Evolutionary conservation across 2,888 invertebrate genomes (phyloP).

Genomic region (Cyrtodaria siliqua): DNA sequence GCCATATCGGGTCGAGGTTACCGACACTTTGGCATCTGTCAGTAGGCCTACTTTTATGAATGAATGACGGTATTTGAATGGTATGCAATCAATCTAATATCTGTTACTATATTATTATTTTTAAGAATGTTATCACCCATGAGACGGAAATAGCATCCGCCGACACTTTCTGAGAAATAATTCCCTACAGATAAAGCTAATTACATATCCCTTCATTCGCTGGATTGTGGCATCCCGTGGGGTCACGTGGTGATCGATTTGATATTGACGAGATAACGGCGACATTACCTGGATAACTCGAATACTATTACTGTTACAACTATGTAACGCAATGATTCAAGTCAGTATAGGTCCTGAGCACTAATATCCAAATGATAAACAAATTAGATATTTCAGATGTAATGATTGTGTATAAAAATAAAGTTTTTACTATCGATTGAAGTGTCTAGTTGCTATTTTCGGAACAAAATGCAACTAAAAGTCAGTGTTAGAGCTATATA

Average conservation of each 20-base stretch:
- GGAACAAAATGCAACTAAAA: no score
- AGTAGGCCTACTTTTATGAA: background rate
- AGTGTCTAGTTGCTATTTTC: no score
- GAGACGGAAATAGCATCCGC: constrained; percentile 51
- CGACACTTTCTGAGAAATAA: constrained; percentile 31
- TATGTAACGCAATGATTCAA: no score
- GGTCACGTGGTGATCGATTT: constrained; percentile 18
- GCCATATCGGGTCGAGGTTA: no score
- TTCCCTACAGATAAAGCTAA: constrained; percentile 7
- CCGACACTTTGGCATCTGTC: no score
- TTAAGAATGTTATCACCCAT: constrained; percentile 14
- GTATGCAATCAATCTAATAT: constrained; percentile 11
- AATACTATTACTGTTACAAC: no score
- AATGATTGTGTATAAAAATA: no score
- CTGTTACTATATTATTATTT: constrained; percentile 3
- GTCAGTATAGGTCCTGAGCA: no score
- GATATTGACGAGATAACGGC: constrained; percentile 34
- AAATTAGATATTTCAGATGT: no score
- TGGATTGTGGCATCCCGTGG: constrained; percentile 9
- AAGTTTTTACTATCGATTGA: no score
- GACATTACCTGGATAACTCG: constrained; percentile 24
- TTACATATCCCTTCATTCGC: background rate
- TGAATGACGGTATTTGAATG: constrained; percentile 21
- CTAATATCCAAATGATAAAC: no score
- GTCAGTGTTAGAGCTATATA: no score